Evolutionary conservation across 2,888 invertebrate species (phyloP).

Genomic region (Drosophila engyochracea): DNA sequence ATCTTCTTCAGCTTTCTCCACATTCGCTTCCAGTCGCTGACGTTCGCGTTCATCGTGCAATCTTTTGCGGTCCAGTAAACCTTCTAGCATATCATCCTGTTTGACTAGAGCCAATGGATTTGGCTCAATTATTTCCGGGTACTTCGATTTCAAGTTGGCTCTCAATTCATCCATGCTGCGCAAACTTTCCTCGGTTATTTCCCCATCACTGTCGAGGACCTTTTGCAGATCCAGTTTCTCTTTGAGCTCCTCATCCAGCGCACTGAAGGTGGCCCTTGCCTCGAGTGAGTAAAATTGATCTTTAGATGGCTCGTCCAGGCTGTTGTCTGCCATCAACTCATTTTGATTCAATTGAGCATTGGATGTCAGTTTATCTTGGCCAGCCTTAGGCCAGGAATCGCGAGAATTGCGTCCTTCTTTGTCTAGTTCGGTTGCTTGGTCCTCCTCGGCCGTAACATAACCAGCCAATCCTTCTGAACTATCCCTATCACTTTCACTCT

Average conservation of each 20-base stretch:
- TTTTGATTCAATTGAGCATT: background rate
- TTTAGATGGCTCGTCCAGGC: constrained; percentile 5
- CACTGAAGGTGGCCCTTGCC: constrained; percentile 51
- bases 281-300: constrained; percentile 72
- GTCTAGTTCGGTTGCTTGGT: background rate
- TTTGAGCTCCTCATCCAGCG: constrained; percentile 74
- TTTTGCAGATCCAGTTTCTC: constrained; percentile 71
- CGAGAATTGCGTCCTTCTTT: constrained; percentile 12
- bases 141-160: constrained; percentile 46
- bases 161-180: constrained; percentile 74
- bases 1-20: background rate
- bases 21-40: background rate
- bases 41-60: constrained; percentile 58
- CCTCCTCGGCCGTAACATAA: constrained; percentile 58
- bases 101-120: constrained; percentile 14
- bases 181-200: constrained; percentile 69
- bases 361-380: constrained; percentile 36
- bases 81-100: constrained; percentile 59
- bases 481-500: constrained; percentile 29
- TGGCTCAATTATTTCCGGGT: background rate
- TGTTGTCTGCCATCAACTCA: constrained; percentile 33
- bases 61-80: constrained; percentile 65
- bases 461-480: constrained; percentile 26
- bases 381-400: constrained; percentile 52
- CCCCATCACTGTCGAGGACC: constrained; percentile 54